These are phyloP conservation scores for Pollicipes pollicipes DNA, from an alignment of 1,140 invertebrate genomes.

Conservation along the genomic window DNA sequence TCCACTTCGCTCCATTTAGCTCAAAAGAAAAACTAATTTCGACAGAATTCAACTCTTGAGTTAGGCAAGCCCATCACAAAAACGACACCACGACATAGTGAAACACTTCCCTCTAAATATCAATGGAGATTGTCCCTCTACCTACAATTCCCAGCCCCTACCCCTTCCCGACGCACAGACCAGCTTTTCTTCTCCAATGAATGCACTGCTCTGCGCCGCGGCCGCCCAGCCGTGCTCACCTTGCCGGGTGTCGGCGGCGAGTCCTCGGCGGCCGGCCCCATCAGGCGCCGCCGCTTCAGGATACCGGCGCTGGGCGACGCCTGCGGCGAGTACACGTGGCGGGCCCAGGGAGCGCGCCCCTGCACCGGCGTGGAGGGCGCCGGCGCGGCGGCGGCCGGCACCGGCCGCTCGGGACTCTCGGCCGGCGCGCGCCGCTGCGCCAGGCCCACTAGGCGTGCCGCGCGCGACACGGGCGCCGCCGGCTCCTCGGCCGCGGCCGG, in stretches of 20 bases:
- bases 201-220: neutral
- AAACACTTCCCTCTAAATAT: no score
- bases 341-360: neutral
- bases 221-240: constrained; percentile 3
- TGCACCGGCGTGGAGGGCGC: neutral
- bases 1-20: no score
- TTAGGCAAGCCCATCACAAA: no score
- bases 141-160: neutral
- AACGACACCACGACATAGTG: no score
- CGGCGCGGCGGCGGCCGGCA: neutral
- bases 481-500: no score
- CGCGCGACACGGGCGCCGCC: neutral
- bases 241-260: constrained; percentile 1
- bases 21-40: no score
- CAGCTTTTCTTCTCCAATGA: neutral
- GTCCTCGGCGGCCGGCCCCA: neutral
- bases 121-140: no score
- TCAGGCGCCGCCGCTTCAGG: neutral
- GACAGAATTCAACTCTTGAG: no score
- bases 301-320: neutral
- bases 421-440: neutral
- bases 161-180: constrained; percentile 6
- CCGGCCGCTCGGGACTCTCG: neutral
- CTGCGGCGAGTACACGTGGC: neutral
- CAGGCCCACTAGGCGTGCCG: neutral